These are phyloP conservation scores for Lithophane leautieri DNA, from an alignment of 2,888 invertebrate genomes.

Conservation along the genomic window DNA sequence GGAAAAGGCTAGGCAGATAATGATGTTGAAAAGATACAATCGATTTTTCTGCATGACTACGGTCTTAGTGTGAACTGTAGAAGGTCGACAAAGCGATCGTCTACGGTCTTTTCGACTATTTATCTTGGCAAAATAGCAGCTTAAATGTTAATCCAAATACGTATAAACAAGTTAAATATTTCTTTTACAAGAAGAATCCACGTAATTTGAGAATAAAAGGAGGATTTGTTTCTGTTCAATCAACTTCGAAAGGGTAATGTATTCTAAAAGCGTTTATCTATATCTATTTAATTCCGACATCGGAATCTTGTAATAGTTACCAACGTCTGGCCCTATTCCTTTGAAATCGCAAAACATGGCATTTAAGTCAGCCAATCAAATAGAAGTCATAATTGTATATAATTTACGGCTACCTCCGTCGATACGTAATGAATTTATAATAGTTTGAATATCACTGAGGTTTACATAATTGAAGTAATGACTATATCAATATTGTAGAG, in stretches of 20 bases:
- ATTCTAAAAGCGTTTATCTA: constrained; percentile 53
- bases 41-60: constrained; percentile 8
- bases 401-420: constrained; percentile 46
- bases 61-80: background rate
- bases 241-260: constrained; percentile 45
- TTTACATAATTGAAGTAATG: constrained; percentile 43
- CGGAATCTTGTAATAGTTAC: constrained; percentile 40
- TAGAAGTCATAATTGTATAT: constrained; percentile 55
- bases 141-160: constrained; percentile 7
- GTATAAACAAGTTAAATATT: background rate
- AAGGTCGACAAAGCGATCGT: constrained; percentile 24
- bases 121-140: constrained; percentile 9
- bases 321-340: constrained; percentile 35
- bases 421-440: constrained; percentile 56
- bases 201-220: constrained; percentile 13
- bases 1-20: too few species aligned
- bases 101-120: constrained; percentile 14
- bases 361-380: constrained; percentile 50
- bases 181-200: constrained; percentile 11
- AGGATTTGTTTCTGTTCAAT: constrained; percentile 20
- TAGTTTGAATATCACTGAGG: constrained; percentile 52
- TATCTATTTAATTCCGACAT: constrained; percentile 51
- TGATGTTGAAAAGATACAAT: constrained; percentile 10
- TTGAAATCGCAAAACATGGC: constrained; percentile 44
- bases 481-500: constrained; percentile 36